Evolutionary conservation across 2,888 invertebrate genomes (phyloP).

Genomic region (Leptopilina myrica): DNA sequence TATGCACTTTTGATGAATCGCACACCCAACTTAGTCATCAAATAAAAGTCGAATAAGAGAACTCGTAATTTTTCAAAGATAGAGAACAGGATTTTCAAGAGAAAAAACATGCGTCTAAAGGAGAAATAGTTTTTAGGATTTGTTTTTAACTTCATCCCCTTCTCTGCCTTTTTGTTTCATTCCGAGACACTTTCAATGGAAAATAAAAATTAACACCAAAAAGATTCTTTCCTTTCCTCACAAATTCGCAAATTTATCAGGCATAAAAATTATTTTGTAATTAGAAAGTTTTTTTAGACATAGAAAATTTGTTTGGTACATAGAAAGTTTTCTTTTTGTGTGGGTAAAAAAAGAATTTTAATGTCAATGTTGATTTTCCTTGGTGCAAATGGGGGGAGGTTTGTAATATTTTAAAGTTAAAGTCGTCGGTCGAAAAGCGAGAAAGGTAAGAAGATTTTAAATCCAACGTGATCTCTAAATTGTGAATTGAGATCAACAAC

Average conservation of each 20-base stretch:
- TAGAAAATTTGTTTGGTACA: too few relatives aligned
- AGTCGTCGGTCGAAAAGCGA: conserved; percentile 22
- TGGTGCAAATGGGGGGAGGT: not conserved
- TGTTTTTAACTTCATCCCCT: conserved; percentile 3
- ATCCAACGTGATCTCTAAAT: conserved; percentile 15
- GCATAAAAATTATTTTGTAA: too few relatives aligned
- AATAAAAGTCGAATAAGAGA: conserved; percentile 3
- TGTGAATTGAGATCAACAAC: conserved; percentile 17
- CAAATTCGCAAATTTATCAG: too few relatives aligned
- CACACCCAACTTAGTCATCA: conserved; percentile 8
- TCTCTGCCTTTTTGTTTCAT: not conserved
- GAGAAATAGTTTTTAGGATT: not conserved
- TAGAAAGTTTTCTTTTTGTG: not conserved
- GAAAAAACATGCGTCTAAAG: not conserved
- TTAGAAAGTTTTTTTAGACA: too few relatives aligned
- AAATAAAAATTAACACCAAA: not conserved
- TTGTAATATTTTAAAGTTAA: not conserved
- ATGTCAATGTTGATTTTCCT: not conserved
- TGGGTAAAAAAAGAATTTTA: too few relatives aligned
- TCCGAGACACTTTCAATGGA: not conserved
- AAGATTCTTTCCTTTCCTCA: not conserved
- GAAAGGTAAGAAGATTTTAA: not conserved
- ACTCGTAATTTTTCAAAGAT: conserved; percentile 22
- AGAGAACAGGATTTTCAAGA: conserved; percentile 4
- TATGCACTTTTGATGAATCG: conserved; percentile 11